phyloP scores from a whole-genome alignment of 2,888 invertebrate species.

The Sussaba pulchella region DNA sequence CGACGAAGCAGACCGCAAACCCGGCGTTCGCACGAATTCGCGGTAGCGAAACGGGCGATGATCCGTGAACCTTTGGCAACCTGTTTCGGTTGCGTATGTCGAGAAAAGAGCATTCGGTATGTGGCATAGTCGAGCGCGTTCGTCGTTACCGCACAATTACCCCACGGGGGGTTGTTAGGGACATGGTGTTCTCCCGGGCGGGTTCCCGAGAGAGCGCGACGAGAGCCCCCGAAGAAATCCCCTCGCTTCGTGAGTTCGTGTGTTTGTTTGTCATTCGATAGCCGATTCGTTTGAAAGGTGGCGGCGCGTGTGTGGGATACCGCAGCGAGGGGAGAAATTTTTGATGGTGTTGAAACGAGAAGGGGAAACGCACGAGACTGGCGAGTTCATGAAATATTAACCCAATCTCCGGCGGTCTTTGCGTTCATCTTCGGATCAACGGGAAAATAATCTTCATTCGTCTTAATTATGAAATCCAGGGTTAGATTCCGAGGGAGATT shows the following conservation, averaged over 20 bases:
- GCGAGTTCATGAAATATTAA: conserved; percentile 63
- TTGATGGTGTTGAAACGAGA: conserved; percentile 20
- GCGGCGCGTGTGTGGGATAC: conserved; percentile 51
- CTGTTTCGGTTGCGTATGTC: conserved; percentile 67
- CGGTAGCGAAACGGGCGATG: conserved; percentile 68
- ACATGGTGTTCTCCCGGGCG: conserved; percentile 45
- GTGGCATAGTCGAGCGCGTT: too few species aligned
- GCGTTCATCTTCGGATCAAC: not conserved
- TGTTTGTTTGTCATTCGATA: conserved; percentile 74
- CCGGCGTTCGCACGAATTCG: conserved; percentile 23
- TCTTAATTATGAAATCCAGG: conserved; percentile 53
- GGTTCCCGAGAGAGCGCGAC: conserved; percentile 36
- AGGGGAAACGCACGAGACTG: conserved; percentile 29
- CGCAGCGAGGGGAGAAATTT: conserved; percentile 21
- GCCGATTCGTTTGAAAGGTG: conserved; percentile 73
- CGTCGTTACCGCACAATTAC: conserved; percentile 76
- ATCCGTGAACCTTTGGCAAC: conserved; percentile 74
- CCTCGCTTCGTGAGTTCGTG: too few species aligned
- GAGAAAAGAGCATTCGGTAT: conserved; percentile 31
- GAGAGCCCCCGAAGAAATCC: conserved; percentile 10
- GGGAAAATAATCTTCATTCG: conserved; percentile 61
- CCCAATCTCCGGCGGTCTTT: conserved; percentile 51
- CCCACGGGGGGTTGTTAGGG: conserved; percentile 75
- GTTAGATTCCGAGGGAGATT: not conserved
- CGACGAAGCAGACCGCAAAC: conserved; percentile 50